A percentile compares a stretch with the other conserved stretches of the same genome.
Evolutionary conservation across 2,888 invertebrate genomes (phyloP).

Genomic region (Acronicta aceris): DNA sequence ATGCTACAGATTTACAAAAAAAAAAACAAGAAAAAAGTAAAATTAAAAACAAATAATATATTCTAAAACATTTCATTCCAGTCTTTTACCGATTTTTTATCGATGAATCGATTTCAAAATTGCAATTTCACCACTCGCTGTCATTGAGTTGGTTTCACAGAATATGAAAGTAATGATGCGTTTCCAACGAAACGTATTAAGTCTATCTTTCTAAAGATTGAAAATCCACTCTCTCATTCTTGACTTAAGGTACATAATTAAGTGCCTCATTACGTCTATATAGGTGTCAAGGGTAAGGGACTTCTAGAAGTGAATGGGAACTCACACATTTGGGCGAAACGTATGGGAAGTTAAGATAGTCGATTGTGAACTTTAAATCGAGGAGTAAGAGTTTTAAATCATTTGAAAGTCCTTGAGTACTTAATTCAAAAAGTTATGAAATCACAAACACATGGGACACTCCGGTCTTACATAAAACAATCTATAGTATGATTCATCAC

Average conservation of each 20-base stretch:
- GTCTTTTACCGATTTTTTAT: constrained; percentile 26
- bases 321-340: constrained; percentile 61
- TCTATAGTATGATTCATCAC: constrained; percentile 50
- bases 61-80: neutral
- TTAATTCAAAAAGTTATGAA: constrained; percentile 61
- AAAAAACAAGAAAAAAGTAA: too few species aligned
- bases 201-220: neutral
- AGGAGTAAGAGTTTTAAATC: constrained; percentile 35
- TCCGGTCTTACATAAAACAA: constrained; percentile 26
- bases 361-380: constrained; percentile 23
- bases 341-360: constrained; percentile 21
- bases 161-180: constrained; percentile 65
- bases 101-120: constrained; percentile 32
- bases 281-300: constrained; percentile 46
- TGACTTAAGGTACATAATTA: constrained; percentile 18
- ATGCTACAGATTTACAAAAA: neutral
- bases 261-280: constrained; percentile 26
- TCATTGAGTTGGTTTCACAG: constrained; percentile 57
- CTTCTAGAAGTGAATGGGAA: constrained; percentile 69
- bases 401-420: constrained; percentile 47
- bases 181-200: constrained; percentile 26
- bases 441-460: constrained; percentile 59
- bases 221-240: neutral
- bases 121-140: constrained; percentile 34
- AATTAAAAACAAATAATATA: neutral